phyloP scores from a whole-genome alignment of 92 coral and sea anemone genomes.

The Palythoa heliodiscus region DNA sequence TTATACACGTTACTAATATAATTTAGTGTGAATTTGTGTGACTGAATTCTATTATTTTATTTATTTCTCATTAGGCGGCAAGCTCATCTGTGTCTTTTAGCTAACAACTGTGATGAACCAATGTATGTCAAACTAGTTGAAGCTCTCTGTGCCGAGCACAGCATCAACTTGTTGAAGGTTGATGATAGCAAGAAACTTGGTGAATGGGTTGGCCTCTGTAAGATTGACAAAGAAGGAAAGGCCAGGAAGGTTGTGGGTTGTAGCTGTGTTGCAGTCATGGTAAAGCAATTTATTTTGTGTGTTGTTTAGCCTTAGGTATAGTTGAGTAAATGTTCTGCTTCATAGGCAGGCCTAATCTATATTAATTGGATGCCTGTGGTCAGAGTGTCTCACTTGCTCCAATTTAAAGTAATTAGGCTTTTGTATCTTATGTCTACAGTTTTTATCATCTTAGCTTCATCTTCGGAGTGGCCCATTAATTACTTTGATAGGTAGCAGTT shows the following conservation, averaged over 20 bases:
- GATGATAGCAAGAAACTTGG: constrained; percentile 99
- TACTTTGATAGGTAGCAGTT: no score
- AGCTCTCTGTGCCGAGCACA: constrained; percentile 96
- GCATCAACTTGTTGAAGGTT: constrained; percentile 89
- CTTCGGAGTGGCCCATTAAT: no score
- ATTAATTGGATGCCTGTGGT: no score
- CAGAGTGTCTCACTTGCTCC: no score
- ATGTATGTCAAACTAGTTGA: constrained; percentile 95
- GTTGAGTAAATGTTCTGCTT: no score
- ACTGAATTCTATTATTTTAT: neutral
- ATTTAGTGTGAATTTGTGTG: no score
- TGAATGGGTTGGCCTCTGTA: constrained; percentile 98
- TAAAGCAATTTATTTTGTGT: constrained; percentile 7
- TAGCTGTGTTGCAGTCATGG: constrained; percentile 98
- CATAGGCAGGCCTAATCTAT: no score
- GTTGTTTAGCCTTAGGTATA: no score
- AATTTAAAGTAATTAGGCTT: no score
- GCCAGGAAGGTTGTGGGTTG: constrained; percentile 99
- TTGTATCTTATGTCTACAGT: no score
- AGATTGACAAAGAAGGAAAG: constrained; percentile 99
- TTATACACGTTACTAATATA: neutral
- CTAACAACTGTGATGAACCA: constrained; percentile 98
- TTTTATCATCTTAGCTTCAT: no score
- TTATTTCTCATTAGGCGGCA: constrained; percentile 68
- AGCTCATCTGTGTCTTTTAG: constrained; percentile 95